Percentiles rank a stretch among this genome's conserved stretches.
These are phyloP conservation scores for Columba janthina DNA, from an alignment of 2,113 vertebrate species.

Conservation along the genomic window DNA sequence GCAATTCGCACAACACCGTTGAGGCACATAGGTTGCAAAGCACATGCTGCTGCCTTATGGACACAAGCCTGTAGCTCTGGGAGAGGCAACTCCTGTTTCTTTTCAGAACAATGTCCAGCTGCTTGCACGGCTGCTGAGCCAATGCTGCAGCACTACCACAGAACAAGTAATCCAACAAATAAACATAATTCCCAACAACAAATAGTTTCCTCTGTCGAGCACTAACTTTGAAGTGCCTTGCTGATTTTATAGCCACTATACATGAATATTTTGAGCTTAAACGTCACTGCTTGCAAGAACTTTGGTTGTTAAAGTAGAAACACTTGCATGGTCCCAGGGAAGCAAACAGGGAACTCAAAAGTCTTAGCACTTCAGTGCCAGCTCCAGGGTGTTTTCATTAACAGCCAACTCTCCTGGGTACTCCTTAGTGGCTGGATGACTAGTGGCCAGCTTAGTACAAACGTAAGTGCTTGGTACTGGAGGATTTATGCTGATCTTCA, in stretches of 20 bases:
- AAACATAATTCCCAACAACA: not conserved
- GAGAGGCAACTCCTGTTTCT: not conserved
- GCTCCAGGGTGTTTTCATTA: not conserved
- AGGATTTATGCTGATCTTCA: not conserved
- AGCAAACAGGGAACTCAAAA: not conserved
- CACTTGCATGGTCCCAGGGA: not conserved
- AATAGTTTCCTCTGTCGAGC: not conserved
- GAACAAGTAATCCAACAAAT: not conserved
- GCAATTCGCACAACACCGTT: fast-evolving
- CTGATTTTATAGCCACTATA: not conserved
- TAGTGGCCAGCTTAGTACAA: not conserved
- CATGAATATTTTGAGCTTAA: not conserved
- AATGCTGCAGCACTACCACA: not conserved
- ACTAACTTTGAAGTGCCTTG: not conserved
- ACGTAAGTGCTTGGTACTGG: fast-evolving
- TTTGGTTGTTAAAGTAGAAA: not conserved
- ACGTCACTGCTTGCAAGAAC: not conserved
- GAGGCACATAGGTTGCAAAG: not conserved
- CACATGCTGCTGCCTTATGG: fast-evolving
- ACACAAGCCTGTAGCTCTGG: not conserved
- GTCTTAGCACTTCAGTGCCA: not conserved
- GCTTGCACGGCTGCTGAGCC: not conserved
- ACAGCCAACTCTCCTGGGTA: not conserved
- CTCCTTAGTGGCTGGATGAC: not conserved
- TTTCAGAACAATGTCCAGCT: not conserved